phyloP scores from a whole-genome alignment of 1,140 invertebrate species.

The Cyclina sinensis region DNA sequence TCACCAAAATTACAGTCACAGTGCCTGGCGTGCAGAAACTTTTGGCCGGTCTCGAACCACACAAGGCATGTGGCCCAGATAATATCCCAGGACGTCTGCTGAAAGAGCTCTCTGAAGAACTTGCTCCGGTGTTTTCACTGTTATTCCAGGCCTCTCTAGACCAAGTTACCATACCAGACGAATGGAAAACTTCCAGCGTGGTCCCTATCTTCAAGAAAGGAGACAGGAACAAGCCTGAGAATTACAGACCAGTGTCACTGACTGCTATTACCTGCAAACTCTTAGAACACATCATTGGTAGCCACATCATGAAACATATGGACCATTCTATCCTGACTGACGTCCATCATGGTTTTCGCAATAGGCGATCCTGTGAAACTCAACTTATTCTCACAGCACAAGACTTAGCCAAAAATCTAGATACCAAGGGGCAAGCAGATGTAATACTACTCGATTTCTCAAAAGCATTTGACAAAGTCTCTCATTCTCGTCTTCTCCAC shows the following conservation, averaged over 20 bases:
- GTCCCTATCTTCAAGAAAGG: slow-evolving; percentile 68
- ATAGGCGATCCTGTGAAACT: slow-evolving; percentile 51
- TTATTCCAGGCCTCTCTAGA: slow-evolving; percentile 36
- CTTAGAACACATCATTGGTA: slow-evolving; percentile 14
- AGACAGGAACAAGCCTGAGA: slow-evolving; percentile 39
- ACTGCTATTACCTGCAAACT: slow-evolving; percentile 58
- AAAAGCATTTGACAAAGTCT: slow-evolving; percentile 8
- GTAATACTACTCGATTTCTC: slow-evolving; percentile 19
- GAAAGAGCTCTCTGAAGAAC: slow-evolving; percentile 42
- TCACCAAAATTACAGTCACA: background rate
- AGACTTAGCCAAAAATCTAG: slow-evolving; percentile 1
- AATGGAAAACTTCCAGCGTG: slow-evolving; percentile 52
- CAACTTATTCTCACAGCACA: slow-evolving; percentile 22
- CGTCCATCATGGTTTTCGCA: slow-evolving; percentile 33
- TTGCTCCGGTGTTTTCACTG: background rate
- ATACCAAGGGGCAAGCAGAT: background rate
- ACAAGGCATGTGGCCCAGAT: slow-evolving; percentile 62
- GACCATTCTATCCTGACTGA: background rate
- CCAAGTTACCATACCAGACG: slow-evolving; percentile 22
- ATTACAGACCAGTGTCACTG: slow-evolving; percentile 47
- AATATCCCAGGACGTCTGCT: slow-evolving; percentile 26
- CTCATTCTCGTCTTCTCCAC: background rate
- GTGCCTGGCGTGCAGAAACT: slow-evolving; percentile 24
- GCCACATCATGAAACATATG: slow-evolving; percentile 1
- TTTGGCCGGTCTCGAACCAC: slow-evolving; percentile 14